Base-by-base conservation (phyloP, 2,888 invertebrate genomes). In the Leptura quadrifasciata region DNA sequence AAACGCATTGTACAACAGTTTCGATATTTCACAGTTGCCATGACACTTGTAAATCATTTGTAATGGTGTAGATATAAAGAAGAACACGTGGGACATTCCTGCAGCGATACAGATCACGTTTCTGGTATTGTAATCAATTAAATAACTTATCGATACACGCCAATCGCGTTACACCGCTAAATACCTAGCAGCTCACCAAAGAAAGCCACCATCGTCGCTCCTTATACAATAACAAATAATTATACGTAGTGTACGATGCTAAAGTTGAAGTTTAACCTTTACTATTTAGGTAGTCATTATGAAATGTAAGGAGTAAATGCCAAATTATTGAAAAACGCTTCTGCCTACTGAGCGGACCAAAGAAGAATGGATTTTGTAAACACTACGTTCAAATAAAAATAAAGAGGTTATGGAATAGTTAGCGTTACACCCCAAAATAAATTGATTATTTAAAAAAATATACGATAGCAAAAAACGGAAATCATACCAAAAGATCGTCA, bases 121-220 rank as follows among this genome's bases (percentile, higher is more conserved):
- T 73, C 73, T 73, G 60, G 73, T 67, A 73, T 73, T 73, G 65
- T 73, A 65, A 73, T 73, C 73, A 73, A 73, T 73, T 73, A 73
- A 67, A 73, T 67, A 73, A 73, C 73, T 65, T 67, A 73, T 73
- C 73, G 60, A 73, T 73, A 65, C 65, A 57, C 47, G 73, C 67
- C 67, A 73, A 73, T 73, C 73, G 65, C 64, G 47, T 18, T 57
- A 18, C 58, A 60, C 70, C 70, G 58, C 60, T 70, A 70, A 70
- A 70, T 60, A n/a, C n/a, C n/a, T n/a, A 70, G 60, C 70, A 60
- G 70, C 60, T 70, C 70, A 60, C 70, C 70, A 60, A 58, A 20
- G 70, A 70, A 70, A 70, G 60, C 60, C 60, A 47, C 70, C 60
- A 70, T 70, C 47, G 47, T 55, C 39, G 47, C 47, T 60, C 20